Conservation (phyloP, 2,113 vertebrate species). For the Phrynosoma platyrhinos region DNA sequence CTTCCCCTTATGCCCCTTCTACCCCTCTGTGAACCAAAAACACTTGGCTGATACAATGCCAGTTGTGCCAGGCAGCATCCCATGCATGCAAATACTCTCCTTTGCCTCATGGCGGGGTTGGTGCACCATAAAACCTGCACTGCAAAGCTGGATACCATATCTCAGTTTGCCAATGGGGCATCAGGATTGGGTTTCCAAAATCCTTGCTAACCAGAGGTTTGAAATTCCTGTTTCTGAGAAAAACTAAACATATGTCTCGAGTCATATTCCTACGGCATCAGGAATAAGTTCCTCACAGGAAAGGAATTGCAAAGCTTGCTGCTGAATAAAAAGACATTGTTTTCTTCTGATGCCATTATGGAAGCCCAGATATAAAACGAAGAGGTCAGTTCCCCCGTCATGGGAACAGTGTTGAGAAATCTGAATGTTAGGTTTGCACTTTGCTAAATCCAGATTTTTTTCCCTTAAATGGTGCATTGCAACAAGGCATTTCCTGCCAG, state of each 20-base stretch:
- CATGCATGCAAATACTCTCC: neutral
- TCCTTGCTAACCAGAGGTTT: slow-evolving; percentile 50
- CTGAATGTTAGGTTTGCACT: slow-evolving; percentile 70
- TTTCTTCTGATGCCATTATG: slow-evolving; percentile 78
- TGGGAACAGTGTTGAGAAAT: slow-evolving; percentile 68
- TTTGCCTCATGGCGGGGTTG: neutral
- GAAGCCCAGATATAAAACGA: slow-evolving; percentile 76
- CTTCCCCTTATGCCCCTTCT: neutral
- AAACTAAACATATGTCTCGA: slow-evolving; percentile 18
- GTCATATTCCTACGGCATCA: slow-evolving; percentile 51
- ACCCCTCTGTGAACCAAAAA: neutral
- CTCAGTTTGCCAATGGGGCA: neutral
- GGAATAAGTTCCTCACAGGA: slow-evolving; percentile 73
- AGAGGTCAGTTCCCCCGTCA: slow-evolving; percentile 73
- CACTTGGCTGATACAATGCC: no score
- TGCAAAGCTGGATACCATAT: no score
- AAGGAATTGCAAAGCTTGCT: slow-evolving; percentile 59
- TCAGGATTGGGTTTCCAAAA: slow-evolving; percentile 52
- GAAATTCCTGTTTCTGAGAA: slow-evolving; percentile 43
- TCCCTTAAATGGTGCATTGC: slow-evolving; percentile 28
- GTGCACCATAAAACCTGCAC: neutral
- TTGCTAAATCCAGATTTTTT: slow-evolving; percentile 46
- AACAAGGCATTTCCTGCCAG: slow-evolving; percentile 71
- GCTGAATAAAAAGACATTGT: slow-evolving; percentile 69
- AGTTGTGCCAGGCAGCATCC: no score